These are phyloP conservation scores for Cosmia pyralina DNA, from an alignment of 2,888 invertebrate species.

Conservation along the genomic window DNA sequence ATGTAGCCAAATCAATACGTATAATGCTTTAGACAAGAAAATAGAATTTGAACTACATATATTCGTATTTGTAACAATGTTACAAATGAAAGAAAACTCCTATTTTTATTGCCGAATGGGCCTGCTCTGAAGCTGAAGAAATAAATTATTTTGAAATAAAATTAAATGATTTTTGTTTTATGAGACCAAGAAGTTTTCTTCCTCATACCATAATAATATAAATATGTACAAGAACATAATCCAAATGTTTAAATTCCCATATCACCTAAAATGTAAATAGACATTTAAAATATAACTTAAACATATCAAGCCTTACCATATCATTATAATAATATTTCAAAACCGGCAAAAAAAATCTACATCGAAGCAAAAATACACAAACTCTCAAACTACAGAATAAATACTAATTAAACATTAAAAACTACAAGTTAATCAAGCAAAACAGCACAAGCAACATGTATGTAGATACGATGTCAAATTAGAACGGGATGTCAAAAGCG, in stretches of 20 bases:
- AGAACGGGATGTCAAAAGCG: slow-evolving; percentile 40
- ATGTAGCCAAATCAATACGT: not conserved
- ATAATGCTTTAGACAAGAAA: no score
- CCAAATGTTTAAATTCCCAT: slow-evolving; percentile 7
- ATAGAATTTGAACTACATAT: slow-evolving; percentile 8
- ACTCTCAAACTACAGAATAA: slow-evolving; percentile 56
- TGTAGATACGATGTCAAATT: slow-evolving; percentile 35
- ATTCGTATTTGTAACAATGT: not conserved
- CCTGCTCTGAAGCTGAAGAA: not conserved
- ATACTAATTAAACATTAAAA: slow-evolving; percentile 47
- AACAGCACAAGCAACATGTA: slow-evolving; percentile 71
- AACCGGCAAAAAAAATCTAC: slow-evolving; percentile 55
- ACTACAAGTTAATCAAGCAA: slow-evolving; percentile 65
- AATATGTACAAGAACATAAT: slow-evolving; percentile 22
- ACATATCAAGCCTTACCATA: slow-evolving; percentile 46
- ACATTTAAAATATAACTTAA: slow-evolving; percentile 23
- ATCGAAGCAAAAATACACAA: slow-evolving; percentile 54
- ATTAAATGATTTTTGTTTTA: not conserved
- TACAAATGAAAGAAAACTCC: slow-evolving; percentile 7
- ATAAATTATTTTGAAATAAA: not conserved
- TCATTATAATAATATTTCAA: slow-evolving; percentile 21
- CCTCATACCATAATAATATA: not conserved
- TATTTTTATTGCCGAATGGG: not conserved
- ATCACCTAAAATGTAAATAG: slow-evolving; percentile 9
- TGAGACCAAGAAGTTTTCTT: slow-evolving; percentile 10